Evolutionary conservation across 1,140 invertebrate genomes (phyloP).

Genomic region (Drosophila sproati): DNA sequence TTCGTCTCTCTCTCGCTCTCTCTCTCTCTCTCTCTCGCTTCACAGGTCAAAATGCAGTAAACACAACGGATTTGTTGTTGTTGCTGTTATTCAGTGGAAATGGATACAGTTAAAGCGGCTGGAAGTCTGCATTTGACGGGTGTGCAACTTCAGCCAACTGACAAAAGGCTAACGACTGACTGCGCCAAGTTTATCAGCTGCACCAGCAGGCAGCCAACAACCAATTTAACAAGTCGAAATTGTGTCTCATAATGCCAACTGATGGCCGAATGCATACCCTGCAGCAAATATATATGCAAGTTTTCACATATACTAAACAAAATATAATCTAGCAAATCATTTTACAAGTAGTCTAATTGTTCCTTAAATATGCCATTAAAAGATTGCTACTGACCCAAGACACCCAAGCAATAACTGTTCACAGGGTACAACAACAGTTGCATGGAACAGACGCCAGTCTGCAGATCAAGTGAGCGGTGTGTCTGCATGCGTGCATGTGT

Average conservation of each 20-base stretch:
- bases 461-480: conserved; percentile 45
- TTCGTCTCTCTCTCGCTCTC: conserved; percentile 15
- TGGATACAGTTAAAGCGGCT: conserved; percentile 73
- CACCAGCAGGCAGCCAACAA: conserved; percentile 53
- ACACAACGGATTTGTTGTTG: conserved; percentile 54
- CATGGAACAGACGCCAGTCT: conserved; percentile 42
- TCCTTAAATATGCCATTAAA: not conserved
- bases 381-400: not conserved
- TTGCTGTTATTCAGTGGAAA: conserved; percentile 49
- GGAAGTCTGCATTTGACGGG: conserved; percentile 47
- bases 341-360: too few species aligned
- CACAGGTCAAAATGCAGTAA: conserved; percentile 74
- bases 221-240: conserved; percentile 28
- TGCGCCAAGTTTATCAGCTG: conserved; percentile 52
- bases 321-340: too few species aligned
- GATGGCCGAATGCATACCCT: conserved; percentile 1
- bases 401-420: not conserved
- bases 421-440: conserved; percentile 39
- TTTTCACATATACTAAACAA: too few species aligned
- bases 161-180: conserved; percentile 40
- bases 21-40: not conserved
- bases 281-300: not conserved
- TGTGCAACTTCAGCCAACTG: conserved; percentile 50
- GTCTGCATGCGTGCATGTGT: conserved; percentile 22
- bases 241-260: not conserved